Conservation (phyloP, 2,797 vertebrate species). For the Rhabdophis nuchalis region DNA sequence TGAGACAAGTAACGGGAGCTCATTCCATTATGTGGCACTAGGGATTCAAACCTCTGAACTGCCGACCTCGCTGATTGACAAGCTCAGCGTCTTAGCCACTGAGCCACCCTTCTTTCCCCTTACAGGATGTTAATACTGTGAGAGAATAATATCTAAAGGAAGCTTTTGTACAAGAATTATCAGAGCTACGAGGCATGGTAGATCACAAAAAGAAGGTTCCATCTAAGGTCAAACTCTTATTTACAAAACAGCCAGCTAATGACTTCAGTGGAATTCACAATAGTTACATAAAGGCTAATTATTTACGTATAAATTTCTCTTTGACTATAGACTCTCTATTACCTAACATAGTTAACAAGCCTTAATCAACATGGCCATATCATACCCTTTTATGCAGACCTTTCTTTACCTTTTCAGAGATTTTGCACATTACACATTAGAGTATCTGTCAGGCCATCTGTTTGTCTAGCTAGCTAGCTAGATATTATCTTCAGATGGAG, state of each 20-base stretch:
- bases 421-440: background rate
- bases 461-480: background rate
- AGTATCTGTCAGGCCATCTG: background rate
- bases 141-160: background rate
- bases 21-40: too few relatives aligned
- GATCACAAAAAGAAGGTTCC: background rate
- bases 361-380: background rate
- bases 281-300: background rate
- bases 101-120: background rate
- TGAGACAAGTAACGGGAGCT: too few relatives aligned
- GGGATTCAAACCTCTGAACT: too few relatives aligned
- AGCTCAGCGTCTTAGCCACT: too few relatives aligned
- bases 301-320: background rate
- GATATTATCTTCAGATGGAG: background rate
- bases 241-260: background rate
- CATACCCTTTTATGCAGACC: background rate
- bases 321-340: background rate
- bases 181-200: background rate
- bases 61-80: too few relatives aligned
- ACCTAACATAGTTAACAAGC: background rate
- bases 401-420: background rate
- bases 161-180: background rate
- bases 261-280: background rate
- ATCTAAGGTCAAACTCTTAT: background rate
- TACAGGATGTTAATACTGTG: background rate